Percentiles rank a stretch among this genome's conserved stretches.
phyloP scores from a whole-genome alignment of 2,888 invertebrate genomes.

The Onthophagus sagittarius region DNA sequence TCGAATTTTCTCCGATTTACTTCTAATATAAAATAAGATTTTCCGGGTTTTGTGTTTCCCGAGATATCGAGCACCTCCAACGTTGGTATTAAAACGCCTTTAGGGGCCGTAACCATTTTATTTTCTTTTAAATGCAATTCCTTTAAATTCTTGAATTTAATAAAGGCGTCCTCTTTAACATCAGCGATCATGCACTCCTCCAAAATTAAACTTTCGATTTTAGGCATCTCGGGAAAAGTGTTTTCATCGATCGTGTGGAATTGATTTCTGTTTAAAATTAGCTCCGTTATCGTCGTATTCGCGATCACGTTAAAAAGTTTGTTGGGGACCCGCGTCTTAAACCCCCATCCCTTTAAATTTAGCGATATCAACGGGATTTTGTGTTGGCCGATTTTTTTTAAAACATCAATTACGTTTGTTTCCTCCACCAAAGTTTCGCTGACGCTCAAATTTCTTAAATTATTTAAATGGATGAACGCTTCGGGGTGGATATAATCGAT shows the following conservation, averaged over 20 bases:
- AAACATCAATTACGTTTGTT: conserved; percentile 47
- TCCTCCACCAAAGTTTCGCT: conserved; percentile 55
- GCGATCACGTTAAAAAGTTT: conserved; percentile 52
- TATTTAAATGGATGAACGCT: conserved; percentile 50
- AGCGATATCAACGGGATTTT: conserved; percentile 49
- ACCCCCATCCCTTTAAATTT: conserved; percentile 54
- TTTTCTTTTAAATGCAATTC: conserved; percentile 54
- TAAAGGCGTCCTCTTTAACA: conserved; percentile 52
- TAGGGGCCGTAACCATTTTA: conserved; percentile 53
- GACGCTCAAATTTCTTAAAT: conserved; percentile 50
- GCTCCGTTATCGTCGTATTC: conserved; percentile 49
- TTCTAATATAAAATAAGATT: conserved; percentile 53
- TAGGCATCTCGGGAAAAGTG: conserved; percentile 55
- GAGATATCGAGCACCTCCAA: conserved; percentile 54
- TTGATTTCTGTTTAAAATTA: conserved; percentile 54
- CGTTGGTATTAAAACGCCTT: conserved; percentile 51
- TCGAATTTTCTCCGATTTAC: conserved; percentile 48
- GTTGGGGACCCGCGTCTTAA: conserved; percentile 52
- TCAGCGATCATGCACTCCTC: conserved; percentile 51
- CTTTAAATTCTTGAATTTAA: conserved; percentile 53
- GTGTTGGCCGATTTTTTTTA: conserved; percentile 43
- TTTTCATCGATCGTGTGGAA: conserved; percentile 53
- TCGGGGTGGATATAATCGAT: conserved; percentile 54
- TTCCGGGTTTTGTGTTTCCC: conserved; percentile 50
- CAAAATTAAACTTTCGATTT: conserved; percentile 55